Evolutionary conservation across 2,797 vertebrate genomes (phyloP).

Genomic region (Microctenopoma stevenorrisi): DNA sequence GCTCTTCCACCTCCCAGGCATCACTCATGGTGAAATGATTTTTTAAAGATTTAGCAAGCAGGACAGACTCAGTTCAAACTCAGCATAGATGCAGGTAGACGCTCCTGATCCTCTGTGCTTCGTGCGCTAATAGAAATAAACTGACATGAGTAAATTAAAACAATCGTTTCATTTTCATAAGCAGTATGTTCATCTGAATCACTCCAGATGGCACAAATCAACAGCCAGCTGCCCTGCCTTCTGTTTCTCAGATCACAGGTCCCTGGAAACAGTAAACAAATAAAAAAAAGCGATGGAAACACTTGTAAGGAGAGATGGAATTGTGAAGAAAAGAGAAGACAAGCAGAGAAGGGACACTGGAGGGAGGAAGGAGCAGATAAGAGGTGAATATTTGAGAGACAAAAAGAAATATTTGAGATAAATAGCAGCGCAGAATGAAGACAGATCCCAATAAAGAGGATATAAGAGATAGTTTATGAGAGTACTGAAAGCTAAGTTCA

Average conservation of each 20-base stretch:
- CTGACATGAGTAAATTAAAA: not conserved
- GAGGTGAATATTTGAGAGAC: slow-evolving; percentile 35
- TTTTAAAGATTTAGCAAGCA: not conserved
- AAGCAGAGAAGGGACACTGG: slow-evolving; percentile 33
- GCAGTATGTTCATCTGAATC: not conserved
- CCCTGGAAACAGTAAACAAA: slow-evolving; percentile 69
- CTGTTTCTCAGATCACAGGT: slow-evolving; percentile 52
- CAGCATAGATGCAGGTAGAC: not conserved
- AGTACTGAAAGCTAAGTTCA: slow-evolving; percentile 20
- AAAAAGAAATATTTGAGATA: slow-evolving; percentile 48
- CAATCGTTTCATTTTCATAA: not conserved
- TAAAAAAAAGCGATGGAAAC: slow-evolving; percentile 70
- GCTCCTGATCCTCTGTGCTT: not conserved
- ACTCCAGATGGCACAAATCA: slow-evolving; percentile 1
- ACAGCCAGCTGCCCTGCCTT: slow-evolving; percentile 13
- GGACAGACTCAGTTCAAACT: not conserved
- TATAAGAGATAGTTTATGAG: slow-evolving; percentile 25
- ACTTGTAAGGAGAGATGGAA: slow-evolving; percentile 66
- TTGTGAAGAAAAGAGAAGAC: slow-evolving; percentile 48
- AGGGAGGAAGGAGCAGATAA: slow-evolving; percentile 52
- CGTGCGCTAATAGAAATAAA: not conserved
- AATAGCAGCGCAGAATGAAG: slow-evolving; percentile 34
- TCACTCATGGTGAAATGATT: not conserved
- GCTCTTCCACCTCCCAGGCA: not conserved
- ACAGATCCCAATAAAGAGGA: slow-evolving; percentile 30